A percentile compares a stretch with the other conserved stretches of the same genome.
phyloP scores from a whole-genome alignment of 2,113 vertebrate species.

The Rhagologus leucostigma region DNA sequence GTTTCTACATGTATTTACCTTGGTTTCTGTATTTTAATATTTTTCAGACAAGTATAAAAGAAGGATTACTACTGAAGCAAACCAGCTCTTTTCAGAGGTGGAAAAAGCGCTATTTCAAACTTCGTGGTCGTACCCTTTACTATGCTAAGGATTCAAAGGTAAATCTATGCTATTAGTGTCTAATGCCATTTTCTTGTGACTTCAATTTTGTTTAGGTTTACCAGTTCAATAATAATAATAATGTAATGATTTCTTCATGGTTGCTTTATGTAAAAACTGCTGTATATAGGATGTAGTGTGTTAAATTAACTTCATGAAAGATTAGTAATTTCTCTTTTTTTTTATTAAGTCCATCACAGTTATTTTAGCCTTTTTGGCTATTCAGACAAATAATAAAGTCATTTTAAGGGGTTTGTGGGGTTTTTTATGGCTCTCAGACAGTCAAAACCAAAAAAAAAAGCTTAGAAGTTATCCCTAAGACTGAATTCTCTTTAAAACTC shows the following conservation, averaged over 20 bases:
- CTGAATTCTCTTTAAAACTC: background rate
- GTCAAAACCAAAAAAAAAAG: background rate
- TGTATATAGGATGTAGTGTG: background rate
- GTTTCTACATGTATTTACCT: background rate
- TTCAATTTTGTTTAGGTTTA: background rate
- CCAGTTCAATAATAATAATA: background rate
- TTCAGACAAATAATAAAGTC: background rate
- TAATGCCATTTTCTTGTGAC: background rate
- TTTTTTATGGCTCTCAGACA: background rate
- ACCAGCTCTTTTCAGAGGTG: conserved; percentile 99
- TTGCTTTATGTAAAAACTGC: background rate
- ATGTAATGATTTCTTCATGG: background rate
- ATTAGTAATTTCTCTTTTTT: background rate
- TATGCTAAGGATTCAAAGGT: conserved; percentile 99
- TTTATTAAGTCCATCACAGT: background rate
- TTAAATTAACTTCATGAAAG: background rate
- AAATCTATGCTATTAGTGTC: background rate
- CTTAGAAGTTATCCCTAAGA: background rate
- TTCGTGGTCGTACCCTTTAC: conserved; percentile 94
- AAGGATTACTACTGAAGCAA: conserved; percentile 95
- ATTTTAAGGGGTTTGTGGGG: background rate
- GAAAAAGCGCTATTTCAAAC: conserved; percentile 98
- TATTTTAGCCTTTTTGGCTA: background rate
- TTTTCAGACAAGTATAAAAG: conserved; percentile 93
- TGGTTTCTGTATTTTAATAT: background rate